Evolutionary conservation across 2,888 invertebrate species (phyloP), one percentile per base, ranked within the genome.

Genomic region (Zygogramma bicolorata): DNA sequence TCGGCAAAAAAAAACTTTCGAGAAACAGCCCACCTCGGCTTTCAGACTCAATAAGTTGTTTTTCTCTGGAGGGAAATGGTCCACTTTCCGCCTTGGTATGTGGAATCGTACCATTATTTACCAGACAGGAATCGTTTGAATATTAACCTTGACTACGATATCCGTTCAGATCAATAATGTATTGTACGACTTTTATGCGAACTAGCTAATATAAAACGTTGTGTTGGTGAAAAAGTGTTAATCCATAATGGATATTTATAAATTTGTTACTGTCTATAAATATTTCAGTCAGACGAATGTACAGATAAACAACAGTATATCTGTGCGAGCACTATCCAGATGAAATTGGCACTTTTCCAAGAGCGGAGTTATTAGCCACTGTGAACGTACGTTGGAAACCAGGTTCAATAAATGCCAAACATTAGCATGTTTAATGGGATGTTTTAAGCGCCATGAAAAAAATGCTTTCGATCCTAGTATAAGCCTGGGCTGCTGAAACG

Each of bases 201-300:
- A 42, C 42, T 13, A 18, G n/a, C 18, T 3, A n/a, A 15, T 15
- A 42, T 42, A 42, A 42, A 42, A 18, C 7, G 6, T 42, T n/a
- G 42, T 18, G 42, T n/a, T n/a, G n/a, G n/a, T n/a, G n/a, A n/a
- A n/a, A n/a, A 42, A 42, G 3, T 13, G 0, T 15, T 42, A 42
- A 53, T 53, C n/a, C n/a, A n/a, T 27, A n/a, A 53, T 13, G n/a
- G 27, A 53, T 53, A 53, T 53, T 53, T 53, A 53, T 53, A 53
- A 53, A 53, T 27, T 53, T 15, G 53, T 27, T 53, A 6, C 4
- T 25, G n/a, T 27, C 25, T 25, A 27, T 27, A 53, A 53, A 53
- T 53, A 53, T 53, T 53, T 25, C 25, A 25, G 7, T 25, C 25
- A 27, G 53, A 27, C 53, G 3, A 27, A 53, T 18, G 46, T 18